Conservation (phyloP, 2,797 vertebrate species). For the Pseudomugil tenellus region DNA sequence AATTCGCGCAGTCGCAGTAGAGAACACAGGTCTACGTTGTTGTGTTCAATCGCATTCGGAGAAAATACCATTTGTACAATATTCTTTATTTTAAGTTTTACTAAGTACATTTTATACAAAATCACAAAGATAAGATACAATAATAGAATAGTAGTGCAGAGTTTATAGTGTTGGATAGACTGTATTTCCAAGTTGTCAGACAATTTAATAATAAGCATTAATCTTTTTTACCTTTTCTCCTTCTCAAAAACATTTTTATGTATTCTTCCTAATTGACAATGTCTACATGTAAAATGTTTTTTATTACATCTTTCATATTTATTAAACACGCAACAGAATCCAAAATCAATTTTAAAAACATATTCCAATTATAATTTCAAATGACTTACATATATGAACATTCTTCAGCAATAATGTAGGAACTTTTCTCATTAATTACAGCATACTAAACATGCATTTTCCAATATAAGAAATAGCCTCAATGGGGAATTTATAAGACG, state of each 20-base stretch:
- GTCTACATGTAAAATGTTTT: neutral
- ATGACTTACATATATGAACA: too few relatives aligned
- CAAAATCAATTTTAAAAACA: neutral
- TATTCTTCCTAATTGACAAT: neutral
- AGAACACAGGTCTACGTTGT: rapidly evolving
- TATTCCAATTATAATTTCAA: too few relatives aligned
- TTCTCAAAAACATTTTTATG: neutral
- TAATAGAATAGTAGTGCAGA: too few relatives aligned
- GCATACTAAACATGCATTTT: neutral
- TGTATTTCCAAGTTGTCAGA: neutral
- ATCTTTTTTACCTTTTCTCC: neutral
- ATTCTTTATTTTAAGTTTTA: neutral
- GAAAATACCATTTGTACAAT: neutral
- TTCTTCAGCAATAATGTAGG: neutral
- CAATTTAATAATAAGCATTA: neutral
- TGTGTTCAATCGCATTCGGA: slow-evolving; percentile 22
- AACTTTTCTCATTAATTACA: neutral
- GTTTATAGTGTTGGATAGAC: too few relatives aligned
- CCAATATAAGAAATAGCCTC: neutral
- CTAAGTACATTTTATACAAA: too few relatives aligned
- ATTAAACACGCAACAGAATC: neutral
- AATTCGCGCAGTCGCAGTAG: slow-evolving; percentile 54
- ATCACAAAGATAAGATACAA: too few relatives aligned
- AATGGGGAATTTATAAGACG: neutral
- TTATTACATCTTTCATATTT: too few relatives aligned